Evolutionary conservation across 1,140 invertebrate species (phyloP), one percentile per base, ranked within the genome.

Genomic region (Octopus bimaculoides): DNA sequence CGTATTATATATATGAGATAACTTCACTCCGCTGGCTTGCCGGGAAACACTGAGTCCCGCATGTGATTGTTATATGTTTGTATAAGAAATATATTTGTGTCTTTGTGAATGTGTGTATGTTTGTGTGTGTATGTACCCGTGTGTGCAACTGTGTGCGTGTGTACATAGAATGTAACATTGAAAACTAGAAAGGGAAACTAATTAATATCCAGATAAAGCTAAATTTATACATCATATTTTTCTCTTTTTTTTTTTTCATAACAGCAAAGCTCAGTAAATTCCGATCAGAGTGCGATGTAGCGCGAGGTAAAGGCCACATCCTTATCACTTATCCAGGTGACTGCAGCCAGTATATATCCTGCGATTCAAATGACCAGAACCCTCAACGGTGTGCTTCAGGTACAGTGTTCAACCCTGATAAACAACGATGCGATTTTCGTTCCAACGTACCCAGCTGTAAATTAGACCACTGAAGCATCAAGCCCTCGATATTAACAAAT

Each of bases 301-400:
- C 74, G 5, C 74, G 74, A 10, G 52, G 52, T 0, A 52, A 54
- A 14, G 74, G 74, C 8, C 74, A 75, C 20, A 20, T 41, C 17
- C 8, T 52, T 20, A 52, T 75, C 5, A 7, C 52, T 41, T 52
- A 75, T 52, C 74, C 74, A 52, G 74, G 52, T 4, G 74, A 75
- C 74, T 75, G 74, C 74, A 75, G 41, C 74, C 26, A 54, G 26
- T 75, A 75, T 17, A 41, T 75, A 9, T 75, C 74, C 8, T 75
- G 74, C 20, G 74, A 75, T 41, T 75, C 74, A 52, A 75, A 75
- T 52, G 52, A 75, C 20, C 74, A 75, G 26, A 52, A 0, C 26
- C 26, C 41, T 0, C 74, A 75, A 17, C 26, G 0, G 7, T 75
- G 74, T 17, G 41, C 74, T 7, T 54, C 26, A 4, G 74, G 74